Base-by-base conservation (phyloP, 2,113 vertebrate species). In the Tachuris rubrigastra region DNA sequence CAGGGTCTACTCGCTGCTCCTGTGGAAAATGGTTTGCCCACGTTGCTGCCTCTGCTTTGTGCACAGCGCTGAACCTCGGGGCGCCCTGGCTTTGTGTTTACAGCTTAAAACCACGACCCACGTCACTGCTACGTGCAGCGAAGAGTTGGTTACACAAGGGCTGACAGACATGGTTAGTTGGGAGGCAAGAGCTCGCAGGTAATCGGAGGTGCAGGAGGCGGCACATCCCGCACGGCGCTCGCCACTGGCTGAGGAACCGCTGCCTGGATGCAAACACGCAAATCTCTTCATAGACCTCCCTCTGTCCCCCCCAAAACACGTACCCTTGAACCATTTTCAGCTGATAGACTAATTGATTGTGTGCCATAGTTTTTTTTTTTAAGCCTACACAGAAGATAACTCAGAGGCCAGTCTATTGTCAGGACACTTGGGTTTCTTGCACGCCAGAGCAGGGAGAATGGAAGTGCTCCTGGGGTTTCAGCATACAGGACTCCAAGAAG, bases 11-110 rank as follows among this genome's bases (percentile, higher is more conserved):
- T 49, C 1, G 1, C 27, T 72, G 79, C 47, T 41, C 18, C 68
- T 78, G 44, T 14, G 16, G 52, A 56, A 90, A 90, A 80, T 10
- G 25, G 10, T 75, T 89, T 62, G 9, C 7, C 78, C 75, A 21
- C 81, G 63, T 72, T 2, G 0, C 50, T 65, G 71, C 56, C 72
- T 91, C 50, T 55, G 59, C 81, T 92, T 93, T 92, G 88, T 72
- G 81, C 73, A 35, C 68, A 85, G 65, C 56, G 4, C n/a, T 56
- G 80, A n/a, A 91, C 93, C 84, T 46, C n/a, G 9, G 93, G 91
- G 96, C 89, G 94, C 77, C 44, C 76, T 72, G 73, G 44, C 41
- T 95, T 81, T 91, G 44, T 76, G 86, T 92, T 89, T 78, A 16
- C 87, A 72, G 37, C 84, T 92, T 83, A 75, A 94, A 95, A 22